A percentile compares a stretch with the other conserved stretches of the same genome.
Evolutionary conservation across 1,140 invertebrate species (phyloP).

Genomic region (Drosophila bipectinata): DNA sequence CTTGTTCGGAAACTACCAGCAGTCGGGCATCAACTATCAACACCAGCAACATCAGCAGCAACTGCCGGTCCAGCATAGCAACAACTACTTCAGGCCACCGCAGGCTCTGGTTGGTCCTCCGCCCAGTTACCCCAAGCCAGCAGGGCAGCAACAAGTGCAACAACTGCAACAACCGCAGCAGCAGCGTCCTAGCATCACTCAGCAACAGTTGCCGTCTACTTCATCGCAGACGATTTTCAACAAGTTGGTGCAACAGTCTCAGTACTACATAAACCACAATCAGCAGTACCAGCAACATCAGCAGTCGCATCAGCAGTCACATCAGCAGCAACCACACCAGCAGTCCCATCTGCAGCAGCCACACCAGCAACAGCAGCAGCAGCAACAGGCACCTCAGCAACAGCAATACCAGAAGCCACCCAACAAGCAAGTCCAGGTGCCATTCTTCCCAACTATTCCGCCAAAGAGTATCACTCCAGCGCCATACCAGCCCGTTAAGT

Average conservation of each 20-base stretch:
- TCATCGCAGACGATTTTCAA: slow-evolving; percentile 69
- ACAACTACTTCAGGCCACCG: slow-evolving; percentile 84
- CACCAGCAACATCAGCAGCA: slow-evolving; percentile 61
- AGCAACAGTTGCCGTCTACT: slow-evolving; percentile 61
- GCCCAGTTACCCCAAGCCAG: slow-evolving; percentile 38
- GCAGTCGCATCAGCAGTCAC: slow-evolving; percentile 82
- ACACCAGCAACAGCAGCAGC: slow-evolving; percentile 69
- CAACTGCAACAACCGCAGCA: slow-evolving; percentile 48
- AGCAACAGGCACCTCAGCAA: slow-evolving; percentile 31
- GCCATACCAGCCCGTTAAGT: slow-evolving; percentile 83
- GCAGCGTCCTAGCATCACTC: slow-evolving; percentile 51
- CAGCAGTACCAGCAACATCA: slow-evolving; percentile 72
- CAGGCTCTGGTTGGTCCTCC: slow-evolving; percentile 51
- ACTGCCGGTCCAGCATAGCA: slow-evolving; percentile 37
- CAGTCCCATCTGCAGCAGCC: slow-evolving; percentile 77
- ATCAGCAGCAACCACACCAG: slow-evolving; percentile 83
- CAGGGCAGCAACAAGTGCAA: slow-evolving; percentile 28
- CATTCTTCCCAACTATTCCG: slow-evolving; percentile 84
- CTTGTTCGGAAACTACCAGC: slow-evolving; percentile 55
- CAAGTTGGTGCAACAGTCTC: slow-evolving; percentile 80
- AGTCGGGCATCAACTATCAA: slow-evolving; percentile 21
- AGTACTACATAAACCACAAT: slow-evolving; percentile 84
- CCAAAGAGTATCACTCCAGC: slow-evolving; percentile 71
- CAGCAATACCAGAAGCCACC: slow-evolving; percentile 66
- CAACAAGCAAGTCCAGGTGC: slow-evolving; percentile 78